These are phyloP conservation scores for Pygoscelis antarcticus DNA, from an alignment of 2,113 vertebrate species.

Conservation along the genomic window DNA sequence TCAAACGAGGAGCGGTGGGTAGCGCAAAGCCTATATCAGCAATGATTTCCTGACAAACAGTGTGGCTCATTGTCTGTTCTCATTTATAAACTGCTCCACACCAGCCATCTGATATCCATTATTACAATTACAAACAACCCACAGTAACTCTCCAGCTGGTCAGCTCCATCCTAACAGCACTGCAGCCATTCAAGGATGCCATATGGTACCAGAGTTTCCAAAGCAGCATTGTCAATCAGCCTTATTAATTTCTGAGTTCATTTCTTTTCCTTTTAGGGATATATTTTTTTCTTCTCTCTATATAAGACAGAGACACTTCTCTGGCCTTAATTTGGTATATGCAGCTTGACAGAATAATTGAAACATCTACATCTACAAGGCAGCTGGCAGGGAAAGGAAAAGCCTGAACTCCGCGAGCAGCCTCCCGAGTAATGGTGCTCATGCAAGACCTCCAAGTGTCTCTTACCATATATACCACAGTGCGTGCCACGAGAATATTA, in stretches of 20 bases:
- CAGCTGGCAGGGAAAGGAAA: constrained; percentile 52
- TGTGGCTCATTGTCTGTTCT: constrained; percentile 73
- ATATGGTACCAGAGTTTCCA: constrained; percentile 73
- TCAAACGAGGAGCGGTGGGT: not conserved
- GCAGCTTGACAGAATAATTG: constrained; percentile 38
- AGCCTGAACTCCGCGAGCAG: constrained; percentile 15
- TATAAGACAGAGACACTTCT: constrained; percentile 35
- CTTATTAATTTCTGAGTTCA: constrained; percentile 71
- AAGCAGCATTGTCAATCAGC: constrained; percentile 73
- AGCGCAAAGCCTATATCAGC: constrained; percentile 49
- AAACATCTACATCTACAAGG: constrained; percentile 35
- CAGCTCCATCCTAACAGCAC: constrained; percentile 67
- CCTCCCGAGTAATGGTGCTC: constrained; percentile 13
- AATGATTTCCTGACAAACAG: constrained; percentile 75
- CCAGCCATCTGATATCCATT: constrained; percentile 75
- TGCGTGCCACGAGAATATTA: constrained; percentile 47
- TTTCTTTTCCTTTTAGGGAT: constrained; percentile 67
- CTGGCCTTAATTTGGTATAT: constrained; percentile 45
- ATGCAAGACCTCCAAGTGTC: constrained; percentile 45
- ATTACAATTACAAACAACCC: constrained; percentile 75
- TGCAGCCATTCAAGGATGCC: constrained; percentile 72
- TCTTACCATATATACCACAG: constrained; percentile 27
- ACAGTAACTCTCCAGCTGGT: constrained; percentile 75
- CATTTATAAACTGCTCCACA: constrained; percentile 74
- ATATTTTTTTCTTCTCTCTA: constrained; percentile 2